Base-by-base conservation (phyloP, 2,113 vertebrate genomes). In the Cololabis saira region DNA sequence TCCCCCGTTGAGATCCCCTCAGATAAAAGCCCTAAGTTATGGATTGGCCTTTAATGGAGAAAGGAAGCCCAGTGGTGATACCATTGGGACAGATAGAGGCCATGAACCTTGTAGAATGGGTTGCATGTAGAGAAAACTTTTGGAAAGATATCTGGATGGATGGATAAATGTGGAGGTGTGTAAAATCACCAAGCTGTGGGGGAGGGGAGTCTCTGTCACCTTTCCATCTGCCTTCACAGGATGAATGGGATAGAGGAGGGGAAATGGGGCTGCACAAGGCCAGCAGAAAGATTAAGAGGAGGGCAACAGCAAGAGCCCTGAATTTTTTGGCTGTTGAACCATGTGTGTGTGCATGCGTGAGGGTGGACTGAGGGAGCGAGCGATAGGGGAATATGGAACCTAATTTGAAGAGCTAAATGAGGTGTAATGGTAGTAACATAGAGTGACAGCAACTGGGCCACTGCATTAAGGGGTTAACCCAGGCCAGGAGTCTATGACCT, bases 381-480 rank as follows among this genome's bases (percentile, higher is more conserved):
- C 12, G 69, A 78, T 87, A 67, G 67, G 82, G 84, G 81, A 65
- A 83, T 87, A 85, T 75, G 81, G 54, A 73, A 53, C 74, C 78
- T 69, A 83, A 86, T 82, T 89, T 83, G 86, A 85, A 86, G 79
- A 68, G 19, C 80, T 83, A 87, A 89, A 91, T 85, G 88, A 88
- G 88, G 90, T 80, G 83, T 87, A 87, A 91, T 91, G 87, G 85
- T 55, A 7, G 83, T 86, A 90, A 87, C 83, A 91, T 90, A 73
- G 86, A 91, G 81, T 87, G 87, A 87, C 90, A 89, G 90, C 78
- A 66, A 83, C 83, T 60, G 80, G 72, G 66, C 40, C 74, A 84
- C 83, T 90, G 83, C 87, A 90, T 91, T 89, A 89, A 84, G 86
- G 86, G 90, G 90, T 90, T 88, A 90, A 89, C 80, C 78, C 86